A percentile compares a stretch with the other conserved stretches of the same genome.
Evolutionary conservation across 2,888 invertebrate species (phyloP).

Genomic region (Augochlorella aurata): DNA sequence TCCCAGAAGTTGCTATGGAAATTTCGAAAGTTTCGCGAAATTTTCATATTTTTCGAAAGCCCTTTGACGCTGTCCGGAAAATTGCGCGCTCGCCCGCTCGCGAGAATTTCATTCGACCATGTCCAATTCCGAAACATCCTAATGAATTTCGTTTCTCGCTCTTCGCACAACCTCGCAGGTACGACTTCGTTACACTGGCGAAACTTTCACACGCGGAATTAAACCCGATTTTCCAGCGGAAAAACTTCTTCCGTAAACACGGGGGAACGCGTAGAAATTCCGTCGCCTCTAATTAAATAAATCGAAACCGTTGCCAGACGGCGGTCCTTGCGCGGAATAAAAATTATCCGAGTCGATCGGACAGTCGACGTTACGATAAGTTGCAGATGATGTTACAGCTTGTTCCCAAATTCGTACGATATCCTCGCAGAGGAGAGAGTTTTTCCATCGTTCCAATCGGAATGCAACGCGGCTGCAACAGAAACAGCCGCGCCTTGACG

Average conservation of each 20-base stretch:
- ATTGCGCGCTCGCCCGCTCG: background rate
- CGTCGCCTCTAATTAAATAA: background rate
- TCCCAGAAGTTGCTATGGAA: background rate
- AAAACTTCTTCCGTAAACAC: background rate
- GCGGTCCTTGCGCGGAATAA: no score
- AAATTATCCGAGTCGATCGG: no score
- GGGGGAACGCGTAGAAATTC: background rate
- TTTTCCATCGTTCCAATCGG: background rate
- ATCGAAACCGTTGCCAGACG: no score
- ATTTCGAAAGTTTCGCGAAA: background rate
- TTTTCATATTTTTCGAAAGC: conserved; percentile 5
- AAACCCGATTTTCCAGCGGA: background rate
- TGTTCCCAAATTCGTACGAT: no score
- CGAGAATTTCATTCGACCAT: conserved; percentile 1
- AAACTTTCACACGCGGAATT: background rate
- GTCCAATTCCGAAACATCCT: background rate
- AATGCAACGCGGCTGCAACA: background rate
- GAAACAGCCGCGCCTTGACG: background rate
- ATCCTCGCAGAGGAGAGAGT: no score
- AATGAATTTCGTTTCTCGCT: background rate
- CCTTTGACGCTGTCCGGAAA: background rate
- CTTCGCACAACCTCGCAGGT: background rate
- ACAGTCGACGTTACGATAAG: no score
- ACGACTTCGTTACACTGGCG: background rate
- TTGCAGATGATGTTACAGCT: no score